Conservation (phyloP, 2,113 vertebrate genomes). For the Thamnaconus septentrionalis region DNA sequence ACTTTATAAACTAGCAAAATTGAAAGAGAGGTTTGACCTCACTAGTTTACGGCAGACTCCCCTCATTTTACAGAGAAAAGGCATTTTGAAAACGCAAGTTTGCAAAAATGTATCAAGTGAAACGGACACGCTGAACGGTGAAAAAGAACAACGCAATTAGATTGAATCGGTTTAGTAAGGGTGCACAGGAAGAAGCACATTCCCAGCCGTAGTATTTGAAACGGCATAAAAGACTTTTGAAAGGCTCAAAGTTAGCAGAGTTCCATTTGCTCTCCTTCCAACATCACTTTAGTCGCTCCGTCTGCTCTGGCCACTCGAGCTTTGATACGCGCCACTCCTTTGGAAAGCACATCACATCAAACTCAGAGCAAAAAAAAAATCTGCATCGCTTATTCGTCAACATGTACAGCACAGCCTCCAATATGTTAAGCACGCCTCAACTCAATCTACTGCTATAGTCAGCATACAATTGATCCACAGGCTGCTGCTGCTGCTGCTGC, state of each 20-base stretch:
- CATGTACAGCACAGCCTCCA: conserved; percentile 5
- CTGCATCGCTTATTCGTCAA: conserved; percentile 27
- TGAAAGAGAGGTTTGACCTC: too few species aligned
- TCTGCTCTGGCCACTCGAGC: conserved; percentile 39
- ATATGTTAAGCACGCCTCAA: background rate
- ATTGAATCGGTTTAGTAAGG: too few species aligned
- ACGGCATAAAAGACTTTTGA: conserved; percentile 10
- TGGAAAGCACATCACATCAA: conserved; percentile 24
- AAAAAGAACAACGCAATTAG: too few species aligned
- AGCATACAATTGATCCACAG: conserved; percentile 28
- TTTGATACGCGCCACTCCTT: conserved; percentile 23
- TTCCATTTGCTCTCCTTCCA: conserved; percentile 39
- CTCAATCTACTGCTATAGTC: conserved; percentile 10
- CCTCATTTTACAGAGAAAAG: too few species aligned
- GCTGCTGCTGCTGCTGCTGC: conserved; percentile 6
- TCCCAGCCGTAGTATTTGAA: too few species aligned
- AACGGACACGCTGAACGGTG: too few species aligned
- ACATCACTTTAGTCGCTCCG: conserved; percentile 32
- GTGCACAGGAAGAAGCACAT: too few species aligned
- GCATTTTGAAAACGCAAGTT: too few species aligned
- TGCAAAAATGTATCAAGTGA: too few species aligned
- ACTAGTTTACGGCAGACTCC: too few species aligned
- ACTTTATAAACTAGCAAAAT: too few species aligned
- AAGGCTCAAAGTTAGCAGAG: conserved; percentile 22
- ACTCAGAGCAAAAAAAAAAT: conserved; percentile 5